Percentiles rank a stretch among this genome's conserved stretches.
phyloP scores from a whole-genome alignment of 2,113 vertebrate species.

The Chionis minor region DNA sequence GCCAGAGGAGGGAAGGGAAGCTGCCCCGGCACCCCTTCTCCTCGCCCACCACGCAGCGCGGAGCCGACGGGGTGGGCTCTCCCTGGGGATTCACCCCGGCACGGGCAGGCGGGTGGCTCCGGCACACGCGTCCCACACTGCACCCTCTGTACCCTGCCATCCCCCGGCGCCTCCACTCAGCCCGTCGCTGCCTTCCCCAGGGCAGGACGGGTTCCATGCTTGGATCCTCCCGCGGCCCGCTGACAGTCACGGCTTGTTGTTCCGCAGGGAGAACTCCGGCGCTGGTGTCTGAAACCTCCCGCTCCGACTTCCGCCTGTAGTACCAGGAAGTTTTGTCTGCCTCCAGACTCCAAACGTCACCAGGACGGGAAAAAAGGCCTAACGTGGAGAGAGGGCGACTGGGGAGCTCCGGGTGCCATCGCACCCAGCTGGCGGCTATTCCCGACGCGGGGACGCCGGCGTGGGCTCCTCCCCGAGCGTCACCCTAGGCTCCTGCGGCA shows the following conservation, averaged over 20 bases:
- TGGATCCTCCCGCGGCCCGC: neutral
- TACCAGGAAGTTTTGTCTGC: neutral
- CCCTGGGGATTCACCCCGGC: neutral
- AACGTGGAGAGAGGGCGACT: fast-evolving
- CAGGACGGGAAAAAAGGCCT: too few species aligned
- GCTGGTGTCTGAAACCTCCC: neutral
- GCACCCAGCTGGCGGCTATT: fast-evolving
- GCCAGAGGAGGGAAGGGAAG: neutral
- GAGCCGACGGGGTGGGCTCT: neutral
- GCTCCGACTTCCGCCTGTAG: fast-evolving
- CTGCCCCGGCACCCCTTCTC: neutral
- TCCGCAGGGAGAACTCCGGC: fast-evolving
- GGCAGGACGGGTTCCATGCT: too few species aligned
- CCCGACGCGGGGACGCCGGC: neutral
- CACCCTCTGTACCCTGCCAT: too few species aligned
- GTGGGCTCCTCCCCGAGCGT: neutral
- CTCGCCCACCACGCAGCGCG: fast-evolving
- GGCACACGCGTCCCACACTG: neutral
- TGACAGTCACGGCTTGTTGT: neutral
- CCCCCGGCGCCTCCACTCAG: neutral
- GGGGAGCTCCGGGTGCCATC: fast-evolving
- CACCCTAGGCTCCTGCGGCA: fast-evolving
- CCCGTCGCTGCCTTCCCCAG: fast-evolving
- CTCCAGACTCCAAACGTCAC: too few species aligned
- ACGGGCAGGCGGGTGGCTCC: fast-evolving